Conservation (phyloP, 2,113 vertebrate genomes). For the Marcusenius ussheri region DNA sequence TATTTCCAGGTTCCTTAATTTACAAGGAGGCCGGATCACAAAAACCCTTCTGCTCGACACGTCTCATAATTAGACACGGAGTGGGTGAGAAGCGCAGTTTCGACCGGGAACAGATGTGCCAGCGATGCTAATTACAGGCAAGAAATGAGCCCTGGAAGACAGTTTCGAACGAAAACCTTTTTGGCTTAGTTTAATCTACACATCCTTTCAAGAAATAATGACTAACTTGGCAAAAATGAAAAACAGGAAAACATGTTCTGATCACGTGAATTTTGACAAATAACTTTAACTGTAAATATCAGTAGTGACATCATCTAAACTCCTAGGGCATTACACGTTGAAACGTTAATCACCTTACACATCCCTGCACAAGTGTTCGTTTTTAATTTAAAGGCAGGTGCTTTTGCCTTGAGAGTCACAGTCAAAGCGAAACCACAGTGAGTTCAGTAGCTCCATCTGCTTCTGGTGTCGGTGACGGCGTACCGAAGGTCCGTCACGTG, state of each 20-base stretch:
- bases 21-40: neutral
- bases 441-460: neutral
- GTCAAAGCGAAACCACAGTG: neutral
- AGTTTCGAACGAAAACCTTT: neutral
- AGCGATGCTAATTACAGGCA: neutral
- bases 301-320: neutral
- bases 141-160: neutral
- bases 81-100: neutral
- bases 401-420: neutral
- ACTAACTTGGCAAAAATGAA: neutral
- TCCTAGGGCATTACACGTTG: neutral
- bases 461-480: neutral
- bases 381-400: neutral
- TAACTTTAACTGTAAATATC: neutral
- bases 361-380: neutral
- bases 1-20: neutral
- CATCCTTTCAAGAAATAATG: conserved; percentile 11
- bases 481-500: neutral
- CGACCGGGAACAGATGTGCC: neutral
- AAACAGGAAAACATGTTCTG: neutral
- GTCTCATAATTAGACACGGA: neutral
- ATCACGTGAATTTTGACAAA: neutral
- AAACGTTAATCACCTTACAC: neutral
- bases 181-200: neutral
- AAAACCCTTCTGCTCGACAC: neutral